These are phyloP conservation scores for Lycorma delicatula DNA, from an alignment of 1,140 invertebrate genomes.

Conservation along the genomic window DNA sequence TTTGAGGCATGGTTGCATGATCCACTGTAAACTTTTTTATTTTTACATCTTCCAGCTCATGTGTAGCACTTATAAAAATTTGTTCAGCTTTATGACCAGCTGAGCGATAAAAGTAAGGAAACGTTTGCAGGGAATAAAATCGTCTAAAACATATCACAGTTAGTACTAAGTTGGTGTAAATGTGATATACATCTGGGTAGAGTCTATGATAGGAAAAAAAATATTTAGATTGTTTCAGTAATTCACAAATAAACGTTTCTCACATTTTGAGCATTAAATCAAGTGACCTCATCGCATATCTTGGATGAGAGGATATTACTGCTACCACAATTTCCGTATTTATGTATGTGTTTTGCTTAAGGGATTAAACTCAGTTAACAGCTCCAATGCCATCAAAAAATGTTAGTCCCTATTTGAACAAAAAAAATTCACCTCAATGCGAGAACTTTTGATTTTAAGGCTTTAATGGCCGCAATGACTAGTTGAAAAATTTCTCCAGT, in stretches of 20 bases:
- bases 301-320: constrained; percentile 32
- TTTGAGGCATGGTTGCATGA: constrained; percentile 36
- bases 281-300: constrained; percentile 35
- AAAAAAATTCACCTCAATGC: no score
- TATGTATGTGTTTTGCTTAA: constrained; percentile 31
- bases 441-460: no score
- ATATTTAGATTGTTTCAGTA: constrained; percentile 27
- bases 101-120: background rate
- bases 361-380: no score
- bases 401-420: no score
- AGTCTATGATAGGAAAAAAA: constrained; percentile 29
- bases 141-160: constrained; percentile 22
- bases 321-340: constrained; percentile 31
- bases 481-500: no score
- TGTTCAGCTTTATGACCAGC: background rate
- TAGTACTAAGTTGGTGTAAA: constrained; percentile 25
- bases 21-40: constrained; percentile 29
- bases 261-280: constrained; percentile 27
- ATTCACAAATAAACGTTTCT: constrained; percentile 18
- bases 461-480: no score
- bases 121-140: background rate
- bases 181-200: constrained; percentile 28
- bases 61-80: background rate
- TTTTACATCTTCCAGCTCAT: background rate
- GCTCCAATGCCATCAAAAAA: no score